Conservation (phyloP, 2,797 vertebrate species). For the Hozukius guyotensis region DNA sequence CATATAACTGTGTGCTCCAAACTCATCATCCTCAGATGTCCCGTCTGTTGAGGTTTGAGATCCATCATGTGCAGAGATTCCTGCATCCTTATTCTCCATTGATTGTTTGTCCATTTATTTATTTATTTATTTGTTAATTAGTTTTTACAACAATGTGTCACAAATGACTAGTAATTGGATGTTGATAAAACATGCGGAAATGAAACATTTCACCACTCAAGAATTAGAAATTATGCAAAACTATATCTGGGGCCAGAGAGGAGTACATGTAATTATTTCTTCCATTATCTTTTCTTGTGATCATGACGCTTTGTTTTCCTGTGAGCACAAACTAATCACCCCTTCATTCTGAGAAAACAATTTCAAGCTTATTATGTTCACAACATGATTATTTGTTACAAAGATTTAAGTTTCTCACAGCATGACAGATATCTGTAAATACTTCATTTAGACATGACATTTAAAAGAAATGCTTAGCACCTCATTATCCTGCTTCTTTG, state of each 20-base stretch:
- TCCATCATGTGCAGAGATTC: background rate
- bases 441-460: background rate
- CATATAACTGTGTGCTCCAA: background rate
- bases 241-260: background rate
- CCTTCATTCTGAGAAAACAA: slow-evolving; percentile 18
- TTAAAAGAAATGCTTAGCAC: background rate
- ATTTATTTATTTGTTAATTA: background rate
- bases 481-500: background rate
- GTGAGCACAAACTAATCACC: slow-evolving; percentile 30
- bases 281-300: slow-evolving; percentile 1
- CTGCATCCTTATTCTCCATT: background rate
- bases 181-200: background rate
- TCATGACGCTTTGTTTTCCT: slow-evolving; percentile 4
- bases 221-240: background rate
- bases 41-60: background rate
- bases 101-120: background rate
- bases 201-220: background rate
- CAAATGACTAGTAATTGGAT: background rate
- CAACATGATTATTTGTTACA: background rate
- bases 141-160: background rate
- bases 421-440: background rate
- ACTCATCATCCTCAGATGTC: background rate
- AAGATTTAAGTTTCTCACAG: background rate
- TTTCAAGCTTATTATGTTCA: slow-evolving; percentile 33
- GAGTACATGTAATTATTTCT: slow-evolving; percentile 5